Evolutionary conservation across 2,797 vertebrate genomes (phyloP).

Genomic region (Anguilla obscura): DNA sequence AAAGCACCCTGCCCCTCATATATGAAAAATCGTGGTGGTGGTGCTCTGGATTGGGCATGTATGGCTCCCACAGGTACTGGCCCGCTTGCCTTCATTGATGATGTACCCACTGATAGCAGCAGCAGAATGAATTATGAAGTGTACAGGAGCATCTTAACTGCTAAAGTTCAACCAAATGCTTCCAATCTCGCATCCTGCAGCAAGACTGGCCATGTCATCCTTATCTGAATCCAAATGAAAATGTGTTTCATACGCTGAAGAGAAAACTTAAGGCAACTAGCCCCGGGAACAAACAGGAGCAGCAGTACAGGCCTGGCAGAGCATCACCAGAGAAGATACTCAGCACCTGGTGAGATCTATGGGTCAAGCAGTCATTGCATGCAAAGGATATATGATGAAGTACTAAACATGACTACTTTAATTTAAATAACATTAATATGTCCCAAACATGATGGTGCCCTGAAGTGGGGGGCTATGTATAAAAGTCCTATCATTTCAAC

Average conservation of each 20-base stretch:
- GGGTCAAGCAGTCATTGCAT: too few relatives aligned
- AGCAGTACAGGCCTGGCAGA: not conserved
- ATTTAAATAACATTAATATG: too few relatives aligned
- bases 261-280: not conserved
- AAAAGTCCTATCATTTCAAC: not conserved
- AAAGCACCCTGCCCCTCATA: not conserved
- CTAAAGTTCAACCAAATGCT: too few relatives aligned
- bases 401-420: too few relatives aligned
- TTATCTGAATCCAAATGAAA: not conserved
- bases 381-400: too few relatives aligned
- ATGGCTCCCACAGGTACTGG: not conserved
- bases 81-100: too few relatives aligned
- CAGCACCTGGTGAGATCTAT: not conserved
- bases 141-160: not conserved
- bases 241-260: not conserved
- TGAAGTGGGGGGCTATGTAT: too few relatives aligned
- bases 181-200: too few relatives aligned
- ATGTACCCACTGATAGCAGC: too few relatives aligned
- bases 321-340: not conserved
- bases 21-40: not conserved
- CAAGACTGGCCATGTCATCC: not conserved
- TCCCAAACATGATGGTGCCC: too few relatives aligned
- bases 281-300: not conserved
- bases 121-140: not conserved
- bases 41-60: not conserved